These are phyloP conservation scores for Allenopithecus nigroviridis DNA, from an alignment of 2,797 vertebrate species.

Conservation along the genomic window DNA sequence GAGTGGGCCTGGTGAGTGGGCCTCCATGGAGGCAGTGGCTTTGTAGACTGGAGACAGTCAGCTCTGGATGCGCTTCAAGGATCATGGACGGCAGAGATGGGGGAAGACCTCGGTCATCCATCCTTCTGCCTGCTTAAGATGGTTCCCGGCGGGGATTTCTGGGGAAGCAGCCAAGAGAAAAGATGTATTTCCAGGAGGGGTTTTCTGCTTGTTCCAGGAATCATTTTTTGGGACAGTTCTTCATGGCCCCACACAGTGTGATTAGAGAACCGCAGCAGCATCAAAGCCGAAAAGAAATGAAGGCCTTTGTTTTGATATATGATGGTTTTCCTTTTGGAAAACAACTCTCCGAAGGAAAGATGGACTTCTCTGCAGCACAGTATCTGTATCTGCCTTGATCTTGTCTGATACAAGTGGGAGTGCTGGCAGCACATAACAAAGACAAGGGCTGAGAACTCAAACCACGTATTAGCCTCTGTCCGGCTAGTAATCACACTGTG, in stretches of 20 bases:
- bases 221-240: constrained; percentile 68
- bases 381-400: constrained; percentile 41
- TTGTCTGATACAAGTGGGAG: constrained; percentile 41
- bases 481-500: neutral
- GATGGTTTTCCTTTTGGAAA: constrained; percentile 49
- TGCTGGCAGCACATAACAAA: neutral
- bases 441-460: neutral
- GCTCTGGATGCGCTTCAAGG: constrained; percentile 60
- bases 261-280: constrained; percentile 66
- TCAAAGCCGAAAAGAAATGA: constrained; percentile 51
- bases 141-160: constrained; percentile 65
- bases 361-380: neutral
- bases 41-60: constrained; percentile 50
- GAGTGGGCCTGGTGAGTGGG: constrained; percentile 31
- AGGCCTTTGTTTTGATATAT: constrained; percentile 65
- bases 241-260: constrained; percentile 74
- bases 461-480: neutral
- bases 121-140: constrained; percentile 61
- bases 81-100: neutral
- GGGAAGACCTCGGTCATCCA: constrained; percentile 69
- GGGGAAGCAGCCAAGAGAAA: constrained; percentile 75
- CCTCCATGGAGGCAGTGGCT: constrained; percentile 22
- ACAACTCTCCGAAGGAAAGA: constrained; percentile 28
- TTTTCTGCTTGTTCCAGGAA: constrained; percentile 74
- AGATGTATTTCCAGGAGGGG: constrained; percentile 76